A percentile compares a stretch with the other conserved stretches of the same genome.
Conservation (phyloP, 2,113 vertebrate species). For the Epinephelus moara region DNA sequence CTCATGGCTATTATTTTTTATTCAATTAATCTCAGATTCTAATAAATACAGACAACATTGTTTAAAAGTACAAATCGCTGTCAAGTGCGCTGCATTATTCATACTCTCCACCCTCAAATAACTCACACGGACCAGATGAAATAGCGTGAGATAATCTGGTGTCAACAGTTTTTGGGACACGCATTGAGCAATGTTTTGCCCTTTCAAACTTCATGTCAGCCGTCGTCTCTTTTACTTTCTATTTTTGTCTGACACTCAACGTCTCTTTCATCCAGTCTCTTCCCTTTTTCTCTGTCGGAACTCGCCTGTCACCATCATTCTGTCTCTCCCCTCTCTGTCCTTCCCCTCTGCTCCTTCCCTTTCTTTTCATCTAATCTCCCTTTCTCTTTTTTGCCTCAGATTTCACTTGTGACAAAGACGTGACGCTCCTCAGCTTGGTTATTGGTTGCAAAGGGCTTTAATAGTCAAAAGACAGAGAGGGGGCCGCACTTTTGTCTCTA, state of each 20-base stretch:
- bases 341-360: slow-evolving; percentile 34
- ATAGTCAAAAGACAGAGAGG: slow-evolving; percentile 20
- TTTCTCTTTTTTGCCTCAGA: slow-evolving; percentile 5
- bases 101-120: slow-evolving; percentile 4
- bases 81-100: slow-evolving; percentile 19
- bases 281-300: slow-evolving; percentile 44
- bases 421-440: slow-evolving; percentile 2
- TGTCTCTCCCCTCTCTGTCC: slow-evolving; percentile 37
- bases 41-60: slow-evolving; percentile 11
- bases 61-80: slow-evolving; percentile 24
- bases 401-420: slow-evolving; percentile 35
- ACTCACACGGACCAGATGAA: slow-evolving; percentile 13
- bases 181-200: slow-evolving; percentile 21
- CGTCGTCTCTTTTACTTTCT: slow-evolving; percentile 43
- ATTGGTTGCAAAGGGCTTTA: slow-evolving; percentile 31
- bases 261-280: slow-evolving; percentile 59
- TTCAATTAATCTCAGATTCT: slow-evolving; percentile 15
- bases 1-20: slow-evolving; percentile 18
- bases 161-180: slow-evolving; percentile 41
- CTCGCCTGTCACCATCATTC: slow-evolving; percentile 32
- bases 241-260: slow-evolving; percentile 46
- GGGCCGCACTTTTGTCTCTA: slow-evolving; percentile 8
- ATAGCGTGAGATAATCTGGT: slow-evolving; percentile 26
- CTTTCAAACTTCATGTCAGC: slow-evolving; percentile 51
- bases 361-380: slow-evolving; percentile 35